Conservation (phyloP, 2,888 invertebrate genomes). For the Kryphioiulus occultus region DNA sequence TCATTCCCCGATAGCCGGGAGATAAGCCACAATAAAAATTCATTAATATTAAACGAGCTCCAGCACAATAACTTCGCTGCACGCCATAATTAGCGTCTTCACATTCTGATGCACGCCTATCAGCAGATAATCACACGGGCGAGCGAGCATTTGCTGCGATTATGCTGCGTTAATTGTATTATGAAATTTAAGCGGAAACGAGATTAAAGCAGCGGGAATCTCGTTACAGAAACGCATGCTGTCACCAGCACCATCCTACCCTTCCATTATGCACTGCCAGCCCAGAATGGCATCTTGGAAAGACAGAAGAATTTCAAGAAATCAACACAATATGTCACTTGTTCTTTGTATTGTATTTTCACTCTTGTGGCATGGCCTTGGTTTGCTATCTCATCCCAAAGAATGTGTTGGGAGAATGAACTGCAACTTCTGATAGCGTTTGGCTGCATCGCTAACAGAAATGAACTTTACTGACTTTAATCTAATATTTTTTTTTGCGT, state of each 20-base stretch:
- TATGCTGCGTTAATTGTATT: neutral
- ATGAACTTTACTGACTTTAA: too few species aligned
- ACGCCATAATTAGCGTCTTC: slow-evolving; percentile 16
- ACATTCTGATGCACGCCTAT: slow-evolving; percentile 2
- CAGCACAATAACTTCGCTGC: neutral
- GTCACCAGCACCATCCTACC: neutral
- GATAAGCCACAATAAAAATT: neutral
- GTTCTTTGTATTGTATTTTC: too few species aligned
- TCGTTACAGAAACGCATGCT: neutral
- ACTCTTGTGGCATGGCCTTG: too few species aligned
- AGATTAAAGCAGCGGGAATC: slow-evolving; percentile 18
- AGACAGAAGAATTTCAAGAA: neutral
- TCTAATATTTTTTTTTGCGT: too few species aligned
- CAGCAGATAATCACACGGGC: slow-evolving; percentile 3
- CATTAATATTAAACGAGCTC: neutral
- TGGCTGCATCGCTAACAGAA: too few species aligned
- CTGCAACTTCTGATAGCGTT: too few species aligned
- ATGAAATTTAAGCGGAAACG: slow-evolving; percentile 26
- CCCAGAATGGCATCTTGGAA: neutral
- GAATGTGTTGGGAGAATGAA: too few species aligned
- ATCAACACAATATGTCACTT: neutral
- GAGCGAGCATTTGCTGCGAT: neutral
- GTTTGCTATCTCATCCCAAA: too few species aligned
- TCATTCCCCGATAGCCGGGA: neutral
- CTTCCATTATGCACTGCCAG: neutral